Evolutionary conservation across 2,113 vertebrate genomes (phyloP).

Genomic region (Anoura caudifer): DNA sequence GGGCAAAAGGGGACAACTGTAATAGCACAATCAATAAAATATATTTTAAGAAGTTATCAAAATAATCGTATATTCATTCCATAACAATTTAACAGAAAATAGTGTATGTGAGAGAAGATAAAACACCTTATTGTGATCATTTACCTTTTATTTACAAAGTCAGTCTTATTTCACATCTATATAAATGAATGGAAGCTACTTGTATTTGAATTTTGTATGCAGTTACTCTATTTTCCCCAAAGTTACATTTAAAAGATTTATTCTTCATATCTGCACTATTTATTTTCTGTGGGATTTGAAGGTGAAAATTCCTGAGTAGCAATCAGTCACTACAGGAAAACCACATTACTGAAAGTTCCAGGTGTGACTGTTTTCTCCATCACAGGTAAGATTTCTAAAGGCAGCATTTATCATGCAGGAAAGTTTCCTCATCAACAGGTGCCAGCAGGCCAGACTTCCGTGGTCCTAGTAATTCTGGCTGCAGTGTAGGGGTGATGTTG

Average conservation of each 20-base stretch:
- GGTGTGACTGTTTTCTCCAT: neutral
- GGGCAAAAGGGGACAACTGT: too few species aligned
- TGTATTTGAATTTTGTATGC: neutral
- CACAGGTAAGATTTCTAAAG: neutral
- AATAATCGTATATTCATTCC: neutral
- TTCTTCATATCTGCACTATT: neutral
- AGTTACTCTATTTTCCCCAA: neutral
- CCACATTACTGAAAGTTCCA: neutral
- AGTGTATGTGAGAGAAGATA: neutral
- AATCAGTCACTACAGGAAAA: neutral
- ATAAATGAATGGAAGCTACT: neutral
- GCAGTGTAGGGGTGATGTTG: neutral
- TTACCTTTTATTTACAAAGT: neutral
- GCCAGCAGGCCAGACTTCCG: neutral
- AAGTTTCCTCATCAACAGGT: neutral
- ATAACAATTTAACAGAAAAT: neutral
- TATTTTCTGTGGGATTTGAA: neutral
- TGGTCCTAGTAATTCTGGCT: neutral
- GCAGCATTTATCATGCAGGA: too few species aligned
- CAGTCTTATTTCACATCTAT: neutral
- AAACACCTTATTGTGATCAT: neutral
- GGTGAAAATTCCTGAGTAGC: neutral
- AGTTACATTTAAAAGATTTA: neutral
- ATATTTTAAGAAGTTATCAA: neutral
- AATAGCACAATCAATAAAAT: too few species aligned